Evolutionary conservation across 2,113 vertebrate species (phyloP), one percentile per base, ranked within the genome.

Genomic region (Agapornis roseicollis): DNA sequence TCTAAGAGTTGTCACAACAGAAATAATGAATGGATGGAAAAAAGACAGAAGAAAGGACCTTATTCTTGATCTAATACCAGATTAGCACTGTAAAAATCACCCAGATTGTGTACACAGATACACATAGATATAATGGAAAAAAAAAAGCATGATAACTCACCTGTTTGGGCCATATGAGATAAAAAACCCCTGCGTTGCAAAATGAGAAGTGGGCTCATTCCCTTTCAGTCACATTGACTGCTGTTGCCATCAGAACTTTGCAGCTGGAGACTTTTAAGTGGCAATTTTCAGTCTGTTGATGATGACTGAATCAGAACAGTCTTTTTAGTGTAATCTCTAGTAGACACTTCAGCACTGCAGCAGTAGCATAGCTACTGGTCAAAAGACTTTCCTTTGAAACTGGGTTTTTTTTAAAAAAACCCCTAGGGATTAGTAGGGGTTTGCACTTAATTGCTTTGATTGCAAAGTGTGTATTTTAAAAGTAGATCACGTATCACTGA

Each of bases 271-370:
- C 25, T 86, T 86, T 0, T 31, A 77, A 79, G 42, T 44, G 70
- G 24, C 31, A 44, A 9, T 3, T 85, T 89, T 93, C 11, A 7
- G 46, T 85, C 37, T 77, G 49, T 56, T 58, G 29, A 13, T 76
- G 63, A 17, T 0, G 0, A 17, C n/a, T 69, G 82, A 85, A 52
- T 64, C 0, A 2, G 1, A 89, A 31, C 35, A 37, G 58, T 41
- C 31, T 70, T 39, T 84, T 73, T 24, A 50, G 35, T 65, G 46
- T 42, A 9, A 44, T 73, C 74, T 88, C 25, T 20, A 53, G 12
- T 46, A 27, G 25, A 35, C 50, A 58, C n/a, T 69, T 78, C 53
- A 60, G 39, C 37, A 47, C 60, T 53, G 44, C 46, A 53, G 79
- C 17, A 53, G 53, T 53, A 90, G 35, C 58, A 63, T 15, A 58